A percentile compares a stretch with the other conserved stretches of the same genome.
phyloP scores from a whole-genome alignment of 23 tunicate genomes.

The Ciona savignyi region DNA sequence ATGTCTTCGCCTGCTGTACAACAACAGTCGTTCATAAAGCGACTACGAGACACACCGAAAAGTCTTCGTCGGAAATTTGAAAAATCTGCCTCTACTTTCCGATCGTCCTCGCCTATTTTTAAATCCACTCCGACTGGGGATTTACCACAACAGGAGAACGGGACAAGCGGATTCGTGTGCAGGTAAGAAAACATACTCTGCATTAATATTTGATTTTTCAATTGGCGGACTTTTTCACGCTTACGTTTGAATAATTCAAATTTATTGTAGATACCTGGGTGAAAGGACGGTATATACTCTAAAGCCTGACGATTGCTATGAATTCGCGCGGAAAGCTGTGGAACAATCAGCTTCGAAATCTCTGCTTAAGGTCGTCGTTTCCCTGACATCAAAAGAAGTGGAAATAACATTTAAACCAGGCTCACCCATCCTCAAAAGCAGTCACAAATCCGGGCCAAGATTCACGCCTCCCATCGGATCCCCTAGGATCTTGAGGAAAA shows the following conservation, averaged over 20 bases:
- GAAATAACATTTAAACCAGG: slow-evolving; percentile 14
- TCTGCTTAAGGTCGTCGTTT: slow-evolving; percentile 10
- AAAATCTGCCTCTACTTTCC: neutral
- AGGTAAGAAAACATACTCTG: neutral
- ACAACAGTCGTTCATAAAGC: neutral
- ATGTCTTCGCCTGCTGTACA: no score
- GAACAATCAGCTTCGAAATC: slow-evolving; percentile 13
- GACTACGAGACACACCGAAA: slow-evolving; percentile 3
- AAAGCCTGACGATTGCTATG: slow-evolving; percentile 68
- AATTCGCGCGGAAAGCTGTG: slow-evolving; percentile 32
- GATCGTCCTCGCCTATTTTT: neutral
- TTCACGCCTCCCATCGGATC: slow-evolving; percentile 3
- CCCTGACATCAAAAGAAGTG: slow-evolving; percentile 6
- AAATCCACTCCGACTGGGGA: neutral
- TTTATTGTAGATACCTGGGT: slow-evolving; percentile 42
- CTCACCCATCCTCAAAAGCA: slow-evolving; percentile 5
- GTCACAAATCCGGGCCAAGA: neutral
- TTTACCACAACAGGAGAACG: neutral
- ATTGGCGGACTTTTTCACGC: no score
- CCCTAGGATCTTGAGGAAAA: neutral
- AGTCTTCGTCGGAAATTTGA: neutral
- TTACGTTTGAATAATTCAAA: no score
- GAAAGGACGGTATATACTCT: slow-evolving; percentile 50
- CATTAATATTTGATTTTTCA: neutral
- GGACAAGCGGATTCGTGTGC: neutral